A percentile compares a stretch with the other conserved stretches of the same genome.
phyloP scores from a whole-genome alignment of 2,888 invertebrate species.

The Drosophila mimetica region DNA sequence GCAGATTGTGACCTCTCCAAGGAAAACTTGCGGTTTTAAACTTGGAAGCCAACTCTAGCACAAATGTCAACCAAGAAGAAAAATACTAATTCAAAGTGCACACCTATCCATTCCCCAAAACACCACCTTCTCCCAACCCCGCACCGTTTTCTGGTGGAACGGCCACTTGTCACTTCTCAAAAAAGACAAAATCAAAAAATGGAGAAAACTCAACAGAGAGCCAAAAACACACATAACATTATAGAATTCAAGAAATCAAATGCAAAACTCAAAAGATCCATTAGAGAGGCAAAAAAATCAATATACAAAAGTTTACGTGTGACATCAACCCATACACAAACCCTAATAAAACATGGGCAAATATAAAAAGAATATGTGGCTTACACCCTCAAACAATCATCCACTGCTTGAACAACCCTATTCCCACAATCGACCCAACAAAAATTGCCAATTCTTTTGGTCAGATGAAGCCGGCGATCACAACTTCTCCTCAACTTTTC shows the following conservation, averaged over 20 bases:
- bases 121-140: neutral
- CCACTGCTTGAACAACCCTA: no score
- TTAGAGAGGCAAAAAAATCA: neutral
- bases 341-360: neutral
- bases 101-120: neutral
- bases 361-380: neutral
- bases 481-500: neutral
- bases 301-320: neutral
- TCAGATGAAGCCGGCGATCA: neutral
- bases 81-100: neutral
- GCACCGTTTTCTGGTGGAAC: no score
- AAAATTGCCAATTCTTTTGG: neutral
- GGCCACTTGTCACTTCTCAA: no score
- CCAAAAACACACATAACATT: no score
- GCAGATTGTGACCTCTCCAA: no score
- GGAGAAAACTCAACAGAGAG: no score
- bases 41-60: neutral
- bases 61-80: no score
- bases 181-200: no score
- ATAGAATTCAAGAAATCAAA: neutral
- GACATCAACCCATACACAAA: neutral
- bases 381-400: neutral
- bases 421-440: no score
- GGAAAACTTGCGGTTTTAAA: no score
- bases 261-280: neutral